Base-by-base conservation (phyloP, 2,888 invertebrate species). In the Embidobia sp. region DNA sequence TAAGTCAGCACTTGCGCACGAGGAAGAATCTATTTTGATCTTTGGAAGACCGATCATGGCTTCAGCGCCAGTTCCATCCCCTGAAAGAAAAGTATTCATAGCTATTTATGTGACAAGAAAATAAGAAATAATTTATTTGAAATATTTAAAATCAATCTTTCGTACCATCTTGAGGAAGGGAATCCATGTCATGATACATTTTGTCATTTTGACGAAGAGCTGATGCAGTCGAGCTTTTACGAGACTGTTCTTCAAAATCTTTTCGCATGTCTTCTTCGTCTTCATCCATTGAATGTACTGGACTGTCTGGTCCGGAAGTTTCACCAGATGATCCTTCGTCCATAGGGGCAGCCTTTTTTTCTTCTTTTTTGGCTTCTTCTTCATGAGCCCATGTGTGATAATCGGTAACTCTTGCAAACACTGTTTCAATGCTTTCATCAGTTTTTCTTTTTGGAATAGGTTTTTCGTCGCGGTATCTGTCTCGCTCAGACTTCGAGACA, bases 221-320 rank as follows among this genome's bases (percentile, higher is more conserved):
- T 27, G 88, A 89, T 77, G 91, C 91, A 66, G 90, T 91, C 1
- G 90, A 91, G 53, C 89, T 88, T 44, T 88, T 84, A 19, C 88
- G 82, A 1, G 89, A 87, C 16, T 85, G 84, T 61, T 85, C 83
- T 81, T 91, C 91, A 18, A 92, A 91, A 80, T 91, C 90, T 73
- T 80, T 82, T 15, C 80, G 80, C 22, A 85, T 79, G 33, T 92
- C 91, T 72, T 93, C 93, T 40, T 93, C 93, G 67, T 94, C 93
- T 74, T 94, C 94, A 79, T 94, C 94, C 70, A 94, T 94, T 83
- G 95, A 95, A 3, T 94, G 93, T 1, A 89, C 90, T 7, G 96
- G 96, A 87, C 95, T 95, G 83, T 97, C 96, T 0, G 97, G 97
- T 0, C 97, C 97, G 5, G 96, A 96, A 8, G 97, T 97, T 84